Evolutionary conservation across 2,888 invertebrate genomes (phyloP), one percentile per base, ranked within the genome.

Genomic region (Abscondita cerata): DNA sequence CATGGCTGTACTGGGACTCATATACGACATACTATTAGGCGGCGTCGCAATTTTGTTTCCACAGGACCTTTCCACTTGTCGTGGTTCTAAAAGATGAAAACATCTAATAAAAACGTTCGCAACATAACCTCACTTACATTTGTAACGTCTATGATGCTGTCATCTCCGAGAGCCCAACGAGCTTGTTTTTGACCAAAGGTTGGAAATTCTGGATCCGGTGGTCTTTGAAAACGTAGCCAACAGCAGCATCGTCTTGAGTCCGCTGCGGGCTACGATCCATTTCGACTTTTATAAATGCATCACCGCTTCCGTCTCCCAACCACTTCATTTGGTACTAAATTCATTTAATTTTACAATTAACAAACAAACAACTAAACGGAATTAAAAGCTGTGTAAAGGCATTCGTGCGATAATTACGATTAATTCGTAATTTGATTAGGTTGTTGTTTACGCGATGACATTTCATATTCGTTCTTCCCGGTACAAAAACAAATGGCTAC

Each of bases 151-250:
- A 92, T 87, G 75, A 92, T 88, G 76, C 89, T 89, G 80, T 95
- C 95, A 81, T 95, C 95, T 63, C 93, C 94, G 63, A 93, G 87
- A 34, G 93, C 91, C 96, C 96, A 96, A 70, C 91, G 87, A 72
- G 90, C 87, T 71, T 85, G 85, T 80, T 92, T 92, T 50, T 88
- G 88, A 66, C 88, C 89, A 62, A 79, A 80, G 67, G 88, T 84
- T 66, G 88, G 86, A 78, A 93, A 88, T 78, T 95, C 94, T 56
- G 89, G 87, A 78, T 95, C 94, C 69, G 91, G 90, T 66, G 90
- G 89, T 69, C 91, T 82, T 79, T 94, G 94, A 80, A 93, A 71
- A 95, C 93, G 81, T 96, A 96, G 75, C 95, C 93, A 71, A 95
- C 95, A 80, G 92, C 90, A 67, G 94, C 94, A 85, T 96, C 96